Conservation (phyloP, 2,888 invertebrate species). For the Leptopilina drosophilae region DNA sequence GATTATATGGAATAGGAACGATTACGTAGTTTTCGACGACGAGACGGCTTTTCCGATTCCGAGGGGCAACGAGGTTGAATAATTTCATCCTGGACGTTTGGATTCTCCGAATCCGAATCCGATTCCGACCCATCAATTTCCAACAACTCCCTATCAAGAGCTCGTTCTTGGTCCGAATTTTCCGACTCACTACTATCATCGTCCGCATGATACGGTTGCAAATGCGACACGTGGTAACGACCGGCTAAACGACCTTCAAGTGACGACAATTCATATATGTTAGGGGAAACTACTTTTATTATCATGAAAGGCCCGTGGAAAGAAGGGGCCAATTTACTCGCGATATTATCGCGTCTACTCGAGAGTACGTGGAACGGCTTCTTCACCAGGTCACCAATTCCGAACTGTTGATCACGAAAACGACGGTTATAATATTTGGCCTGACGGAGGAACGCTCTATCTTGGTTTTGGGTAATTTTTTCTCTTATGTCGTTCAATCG, state of each 20-base stretch:
- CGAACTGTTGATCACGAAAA: background rate
- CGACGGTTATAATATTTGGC: background rate
- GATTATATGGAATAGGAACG: too few species aligned
- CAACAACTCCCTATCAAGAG: too few species aligned
- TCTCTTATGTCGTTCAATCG: background rate
- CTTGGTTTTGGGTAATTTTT: background rate
- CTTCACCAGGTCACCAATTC: constrained; percentile 7
- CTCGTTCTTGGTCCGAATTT: too few species aligned
- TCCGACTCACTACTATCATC: background rate
- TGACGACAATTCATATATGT: constrained; percentile 24
- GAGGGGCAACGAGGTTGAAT: too few species aligned
- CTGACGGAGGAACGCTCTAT: background rate
- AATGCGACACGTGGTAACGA: background rate
- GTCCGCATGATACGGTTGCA: background rate
- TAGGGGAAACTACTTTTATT: constrained; percentile 19
- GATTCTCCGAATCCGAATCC: too few species aligned
- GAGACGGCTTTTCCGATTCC: too few species aligned
- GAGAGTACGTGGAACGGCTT: background rate
- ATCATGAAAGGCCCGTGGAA: background rate
- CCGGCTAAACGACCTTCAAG: background rate
- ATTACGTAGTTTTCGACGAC: too few species aligned
- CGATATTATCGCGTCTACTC: background rate
- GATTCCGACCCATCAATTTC: too few species aligned
- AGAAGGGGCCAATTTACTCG: background rate
- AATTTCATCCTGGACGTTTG: too few species aligned